phyloP scores from a whole-genome alignment of 2,113 vertebrate species.

The Synodontis membranacea region DNA sequence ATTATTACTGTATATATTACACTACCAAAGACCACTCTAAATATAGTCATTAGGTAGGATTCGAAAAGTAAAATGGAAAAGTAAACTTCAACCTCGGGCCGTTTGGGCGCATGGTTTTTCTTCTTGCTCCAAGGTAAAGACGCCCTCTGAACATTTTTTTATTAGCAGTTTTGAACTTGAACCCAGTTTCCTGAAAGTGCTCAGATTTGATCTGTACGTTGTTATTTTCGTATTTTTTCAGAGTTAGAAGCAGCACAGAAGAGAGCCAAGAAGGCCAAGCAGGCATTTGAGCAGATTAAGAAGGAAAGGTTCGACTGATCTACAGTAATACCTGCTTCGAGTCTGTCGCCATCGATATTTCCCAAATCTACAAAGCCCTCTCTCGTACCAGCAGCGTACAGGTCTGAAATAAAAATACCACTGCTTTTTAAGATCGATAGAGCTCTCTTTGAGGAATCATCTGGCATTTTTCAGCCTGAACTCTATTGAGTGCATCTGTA shows the following conservation, averaged over 20 bases:
- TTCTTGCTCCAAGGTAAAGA: neutral
- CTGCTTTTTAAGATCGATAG: neutral
- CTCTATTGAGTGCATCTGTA: neutral
- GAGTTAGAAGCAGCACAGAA: constrained; percentile 90
- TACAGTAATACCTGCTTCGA: constrained; percentile 88
- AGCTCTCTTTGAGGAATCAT: neutral
- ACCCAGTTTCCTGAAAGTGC: neutral
- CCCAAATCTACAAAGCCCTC: constrained; percentile 90
- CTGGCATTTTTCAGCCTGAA: neutral
- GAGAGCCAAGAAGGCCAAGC: constrained; percentile 89
- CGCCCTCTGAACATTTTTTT: neutral
- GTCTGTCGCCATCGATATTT: constrained; percentile 89
- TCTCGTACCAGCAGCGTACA: constrained; percentile 87
- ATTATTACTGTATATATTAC: too few species aligned
- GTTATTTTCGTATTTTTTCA: constrained; percentile 33
- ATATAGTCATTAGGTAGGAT: neutral
- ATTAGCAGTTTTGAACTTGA: neutral
- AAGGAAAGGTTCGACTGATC: constrained; percentile 89
- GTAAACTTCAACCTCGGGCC: neutral
- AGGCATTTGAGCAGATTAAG: constrained; percentile 91
- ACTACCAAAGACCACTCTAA: neutral
- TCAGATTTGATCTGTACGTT: neutral
- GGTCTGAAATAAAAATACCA: constrained; percentile 49
- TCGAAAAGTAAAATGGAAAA: neutral
- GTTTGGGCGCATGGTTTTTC: neutral